Conservation (phyloP, 2,113 vertebrate species). For the Galbula dea region DNA sequence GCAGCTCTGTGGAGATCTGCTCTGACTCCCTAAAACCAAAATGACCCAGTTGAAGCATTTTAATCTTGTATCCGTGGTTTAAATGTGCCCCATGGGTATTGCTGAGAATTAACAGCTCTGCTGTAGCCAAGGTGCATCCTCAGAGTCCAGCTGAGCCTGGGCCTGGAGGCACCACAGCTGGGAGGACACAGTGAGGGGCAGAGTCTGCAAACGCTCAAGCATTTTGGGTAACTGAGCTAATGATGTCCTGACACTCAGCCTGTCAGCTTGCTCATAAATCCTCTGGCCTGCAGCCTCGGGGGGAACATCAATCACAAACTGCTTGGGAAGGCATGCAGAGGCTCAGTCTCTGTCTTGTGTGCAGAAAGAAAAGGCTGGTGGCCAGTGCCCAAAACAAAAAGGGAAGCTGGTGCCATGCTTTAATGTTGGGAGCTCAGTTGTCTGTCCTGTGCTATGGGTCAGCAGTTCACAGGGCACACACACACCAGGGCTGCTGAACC, state of each 20-base stretch:
- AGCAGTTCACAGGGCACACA: neutral
- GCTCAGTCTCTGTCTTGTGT: neutral
- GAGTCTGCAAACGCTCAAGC: neutral
- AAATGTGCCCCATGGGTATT: neutral
- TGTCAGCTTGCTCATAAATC: neutral
- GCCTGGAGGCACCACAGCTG: neutral
- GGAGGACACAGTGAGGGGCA: neutral
- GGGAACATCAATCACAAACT: neutral
- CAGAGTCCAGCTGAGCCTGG: neutral
- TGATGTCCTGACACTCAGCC: neutral
- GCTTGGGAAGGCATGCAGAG: neutral
- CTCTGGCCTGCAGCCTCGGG: neutral
- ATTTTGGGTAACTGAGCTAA: neutral
- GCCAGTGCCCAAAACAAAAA: neutral
- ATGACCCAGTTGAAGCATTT: neutral
- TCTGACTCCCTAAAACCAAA: neutral
- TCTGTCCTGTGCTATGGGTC: fast-evolving
- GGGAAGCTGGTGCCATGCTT: neutral
- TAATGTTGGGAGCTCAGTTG: neutral
- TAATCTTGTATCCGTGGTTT: neutral
- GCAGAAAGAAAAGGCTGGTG: neutral
- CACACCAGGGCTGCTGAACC: fast-evolving
- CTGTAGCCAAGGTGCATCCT: neutral
- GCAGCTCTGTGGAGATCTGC: neutral
- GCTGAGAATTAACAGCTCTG: neutral